Evolutionary conservation across 2,113 vertebrate genomes (phyloP), one percentile per base, ranked within the genome.

Genomic region (Helogale parvula): DNA sequence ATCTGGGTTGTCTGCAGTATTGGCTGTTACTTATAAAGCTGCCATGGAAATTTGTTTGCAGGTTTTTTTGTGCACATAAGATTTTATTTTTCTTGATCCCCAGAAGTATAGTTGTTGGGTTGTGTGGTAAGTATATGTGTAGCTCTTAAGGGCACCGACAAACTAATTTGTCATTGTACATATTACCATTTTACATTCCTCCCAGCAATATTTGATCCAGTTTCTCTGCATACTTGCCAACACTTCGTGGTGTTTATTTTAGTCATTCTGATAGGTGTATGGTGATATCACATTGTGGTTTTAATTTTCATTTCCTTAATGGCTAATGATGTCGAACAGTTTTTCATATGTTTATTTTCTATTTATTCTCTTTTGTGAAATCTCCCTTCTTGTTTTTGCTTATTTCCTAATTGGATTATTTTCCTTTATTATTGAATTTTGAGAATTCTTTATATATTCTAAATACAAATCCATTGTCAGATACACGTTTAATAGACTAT

Each of bases 401-500:
- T 92, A 57, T 63, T 76, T 96, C 77, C 79, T 96, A 57, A 77
- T 77, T 77, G 69, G 66, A 92, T 88, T 38, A 14, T 90, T 96
- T 74, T 66, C n/a, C 74, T 96, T 69, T 63, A 90, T 21, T 86
- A 23, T 72, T 90, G 41, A 79, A 16, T 79, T 87, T 71, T 87
- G 72, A 63, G 45, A 87, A 19, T 71, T 85, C 66, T 90, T n/a
- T 41, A 29, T 93, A 35, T 79, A 31, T 88, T 82, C 54, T 93
- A 45, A 35, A 41, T 54, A 57, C 45, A 17, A 33, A 71, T 86
- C 54, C 41, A 52, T 85, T 69, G 80, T 86, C 72, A 85, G 21
- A 35, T 85, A 65, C 63, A 16, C 90, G 63, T 76, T 93, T 93
- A 93, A 23, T 72, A 90, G 19, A 35, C 41, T 63, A n/a, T 79